Base-by-base conservation (phyloP, 2,888 invertebrate genomes). In the Thymelicus sylvestris region DNA sequence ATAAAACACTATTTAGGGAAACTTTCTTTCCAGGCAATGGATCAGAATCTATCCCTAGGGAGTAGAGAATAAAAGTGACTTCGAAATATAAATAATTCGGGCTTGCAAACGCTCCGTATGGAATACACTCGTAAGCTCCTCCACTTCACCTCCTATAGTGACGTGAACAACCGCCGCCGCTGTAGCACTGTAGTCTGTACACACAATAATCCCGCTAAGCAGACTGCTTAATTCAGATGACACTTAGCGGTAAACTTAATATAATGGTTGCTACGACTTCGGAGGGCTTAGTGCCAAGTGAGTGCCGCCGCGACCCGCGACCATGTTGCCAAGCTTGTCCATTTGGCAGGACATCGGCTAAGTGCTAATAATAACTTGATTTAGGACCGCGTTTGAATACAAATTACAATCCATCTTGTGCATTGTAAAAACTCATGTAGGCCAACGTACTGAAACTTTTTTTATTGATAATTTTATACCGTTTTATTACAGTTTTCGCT, bases 191-290 rank as follows among this genome's bases (percentile, higher is more conserved):
- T n/a, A n/a, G n/a, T n/a, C n/a, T n/a, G n/a, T 31, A 31, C 7
- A 52, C 24, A 55, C 55, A 24, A 13, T 57, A 57, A 57, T 31
- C 57, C 13, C 57, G 57, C 31, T 57, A 57, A 57, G 57, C 31
- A 31, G 57, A 57, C 31, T 13, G 13, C 57, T 57, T 57, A 57
- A 57, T 57, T 57, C 12, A 57, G 57, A 57, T 31, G 57, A 31
- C 13, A 31, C 24, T 57, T 31, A 57, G 57, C 12, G 57, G 57
- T 31, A 31, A 57, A 57, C 57, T 24, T 31, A 57, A 57, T 57
- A 31, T 24, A 52, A 52, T 19, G 50, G 15, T 19, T n/a, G 50
- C 15, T 52, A 6, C 15, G 15, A 44, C 44, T 44, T 44, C 12
- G 44, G 44, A 44, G 44, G 44, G 44, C 10, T 44, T 8, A 44